phyloP scores from a whole-genome alignment of 2,888 invertebrate genomes.

The Drosophila vallismaia region DNA sequence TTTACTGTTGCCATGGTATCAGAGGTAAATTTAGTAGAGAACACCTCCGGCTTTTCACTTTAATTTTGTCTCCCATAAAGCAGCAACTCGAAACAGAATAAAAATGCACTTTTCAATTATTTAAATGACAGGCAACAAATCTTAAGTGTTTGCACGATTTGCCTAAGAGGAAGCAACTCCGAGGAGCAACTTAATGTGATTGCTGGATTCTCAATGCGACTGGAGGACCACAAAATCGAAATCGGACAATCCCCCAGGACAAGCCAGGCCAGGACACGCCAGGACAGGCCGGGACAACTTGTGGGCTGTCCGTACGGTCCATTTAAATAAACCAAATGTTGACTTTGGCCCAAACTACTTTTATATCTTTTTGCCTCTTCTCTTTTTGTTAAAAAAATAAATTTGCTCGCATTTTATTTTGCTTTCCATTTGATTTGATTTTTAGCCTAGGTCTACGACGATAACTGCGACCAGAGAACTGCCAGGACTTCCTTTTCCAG shows the following conservation, averaged over 20 bases:
- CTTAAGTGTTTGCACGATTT: slow-evolving; percentile 70
- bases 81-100: slow-evolving; percentile 3
- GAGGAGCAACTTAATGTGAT: slow-evolving; percentile 60
- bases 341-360: slow-evolving; percentile 42
- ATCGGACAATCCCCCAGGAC: background rate
- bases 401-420: slow-evolving; percentile 67
- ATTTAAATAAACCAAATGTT: slow-evolving; percentile 53
- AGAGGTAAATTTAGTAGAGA: background rate
- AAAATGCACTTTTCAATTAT: slow-evolving; percentile 70
- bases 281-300: slow-evolving; percentile 21
- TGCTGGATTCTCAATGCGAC: slow-evolving; percentile 47
- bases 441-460: slow-evolving; percentile 50
- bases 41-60: slow-evolving; percentile 15
- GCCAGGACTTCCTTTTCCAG: slow-evolving; percentile 42
- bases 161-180: slow-evolving; percentile 20
- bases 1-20: slow-evolving; percentile 42
- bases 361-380: slow-evolving; percentile 21
- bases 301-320: slow-evolving; percentile 53
- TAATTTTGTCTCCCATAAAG: background rate
- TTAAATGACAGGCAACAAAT: slow-evolving; percentile 69
- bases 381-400: slow-evolving; percentile 53
- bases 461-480: background rate
- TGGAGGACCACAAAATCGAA: slow-evolving; percentile 44
- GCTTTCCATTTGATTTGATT: slow-evolving; percentile 69
- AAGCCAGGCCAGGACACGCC: background rate